A percentile compares a stretch with the other conserved stretches of the same genome.
These are phyloP conservation scores for Melieria crassipennis DNA, from an alignment of 2,888 invertebrate genomes.

Conservation along the genomic window DNA sequence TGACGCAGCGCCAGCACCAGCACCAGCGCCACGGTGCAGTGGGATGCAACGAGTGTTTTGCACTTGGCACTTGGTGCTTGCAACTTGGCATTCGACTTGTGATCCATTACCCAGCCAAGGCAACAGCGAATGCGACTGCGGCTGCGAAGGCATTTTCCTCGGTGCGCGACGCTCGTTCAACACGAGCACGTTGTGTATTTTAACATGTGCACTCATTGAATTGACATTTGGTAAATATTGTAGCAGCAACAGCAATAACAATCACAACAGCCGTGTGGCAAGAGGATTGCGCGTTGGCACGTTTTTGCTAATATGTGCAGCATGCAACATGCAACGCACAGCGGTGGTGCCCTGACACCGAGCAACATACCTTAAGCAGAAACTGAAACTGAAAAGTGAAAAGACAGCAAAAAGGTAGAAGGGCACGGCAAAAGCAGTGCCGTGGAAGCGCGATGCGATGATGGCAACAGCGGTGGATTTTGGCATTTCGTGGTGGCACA, in stretches of 20 bases:
- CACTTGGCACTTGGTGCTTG: conserved; percentile 27
- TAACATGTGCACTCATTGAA: conserved; percentile 39
- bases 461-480: too few relatives aligned
- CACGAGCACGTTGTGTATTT: conserved; percentile 28
- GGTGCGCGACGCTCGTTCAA: conserved; percentile 9
- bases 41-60: conserved; percentile 1
- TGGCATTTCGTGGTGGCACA: too few relatives aligned
- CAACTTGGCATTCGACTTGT: conserved; percentile 16
- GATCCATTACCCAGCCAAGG: conserved; percentile 58
- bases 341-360: not conserved
- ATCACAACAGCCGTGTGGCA: not conserved
- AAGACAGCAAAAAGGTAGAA: not conserved
- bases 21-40: not conserved
- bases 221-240: conserved; percentile 59
- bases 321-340: conserved; percentile 17
- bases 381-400: too few relatives aligned
- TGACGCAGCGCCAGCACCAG: too few relatives aligned
- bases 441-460: not conserved
- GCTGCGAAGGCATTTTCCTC: not conserved
- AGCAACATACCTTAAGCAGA: too few relatives aligned
- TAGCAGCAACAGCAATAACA: conserved; percentile 35
- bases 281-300: conserved; percentile 28
- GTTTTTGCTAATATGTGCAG: conserved; percentile 35
- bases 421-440: not conserved
- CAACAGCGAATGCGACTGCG: conserved; percentile 12